Percentiles rank a stretch among this genome's conserved stretches.
Evolutionary conservation across 2,113 vertebrate genomes (phyloP).

Genomic region (Alligator sinensis): DNA sequence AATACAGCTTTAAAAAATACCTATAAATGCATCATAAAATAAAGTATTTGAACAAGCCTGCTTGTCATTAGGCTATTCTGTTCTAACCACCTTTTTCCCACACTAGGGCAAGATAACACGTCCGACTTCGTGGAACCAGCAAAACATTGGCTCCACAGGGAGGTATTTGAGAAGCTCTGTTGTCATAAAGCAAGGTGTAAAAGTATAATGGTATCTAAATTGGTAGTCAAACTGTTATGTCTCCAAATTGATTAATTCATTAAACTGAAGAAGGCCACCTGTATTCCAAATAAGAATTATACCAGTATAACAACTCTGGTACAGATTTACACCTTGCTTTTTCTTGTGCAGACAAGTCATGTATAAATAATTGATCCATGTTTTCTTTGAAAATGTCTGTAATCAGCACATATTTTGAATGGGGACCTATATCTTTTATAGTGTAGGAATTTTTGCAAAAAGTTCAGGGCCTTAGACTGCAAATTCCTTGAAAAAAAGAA

Average conservation of each 20-base stretch:
- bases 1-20: not conserved
- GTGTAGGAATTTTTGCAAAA: not conserved
- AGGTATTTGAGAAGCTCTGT: not conserved
- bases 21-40: not conserved
- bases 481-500: not conserved
- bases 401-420: not conserved
- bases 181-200: not conserved
- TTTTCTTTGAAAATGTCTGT: not conserved
- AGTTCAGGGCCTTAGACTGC: not conserved
- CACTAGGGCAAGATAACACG: not conserved
- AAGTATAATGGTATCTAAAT: not conserved
- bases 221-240: not conserved
- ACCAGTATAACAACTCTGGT: not conserved
- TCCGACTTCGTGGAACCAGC: not conserved
- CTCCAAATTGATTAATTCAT: not conserved
- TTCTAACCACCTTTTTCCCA: accelerated
- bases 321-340: not conserved
- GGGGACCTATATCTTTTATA: not conserved
- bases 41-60: not conserved
- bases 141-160: not conserved
- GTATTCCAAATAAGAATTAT: not conserved
- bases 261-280: not conserved
- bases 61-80: not conserved
- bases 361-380: not conserved
- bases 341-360: not conserved